Base-by-base conservation (phyloP, 1,140 invertebrate genomes). In the Drosophila fuyamai region DNA sequence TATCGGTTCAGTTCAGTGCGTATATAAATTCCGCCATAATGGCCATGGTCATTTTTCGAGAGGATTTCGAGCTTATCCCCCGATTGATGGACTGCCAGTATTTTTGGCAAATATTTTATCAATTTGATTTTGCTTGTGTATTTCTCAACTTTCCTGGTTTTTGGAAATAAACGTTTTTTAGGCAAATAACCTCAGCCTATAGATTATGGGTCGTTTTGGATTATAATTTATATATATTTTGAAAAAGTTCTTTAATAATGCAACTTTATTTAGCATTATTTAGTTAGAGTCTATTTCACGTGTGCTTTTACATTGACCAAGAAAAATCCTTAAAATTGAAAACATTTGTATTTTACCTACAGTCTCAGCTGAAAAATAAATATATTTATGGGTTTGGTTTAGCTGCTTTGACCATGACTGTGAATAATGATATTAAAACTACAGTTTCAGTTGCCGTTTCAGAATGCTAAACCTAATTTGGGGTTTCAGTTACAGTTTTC, bases 71-170 rank as follows among this genome's bases (percentile, higher is more conserved):
- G 46, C 38, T 65, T 51, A 67, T 50, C 46, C 46, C 36, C 36
- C 60, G 61, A 44, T 51, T 66, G 65, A 67, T 67, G 36, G 14
- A 67, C 65, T 44, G 46, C 27, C n/a, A 35, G 18, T 14, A 35
- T 13, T 46, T 60, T 60, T 60, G 29, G 62, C 41, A 61, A 65
- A 61, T 65, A 65, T 65, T 62, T 62, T 65, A n/a, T n/a, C 61
- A 63, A 57, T 63, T 63, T 57, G 38, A 57, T 44, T 57, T 54
- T 29, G 29, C 14, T 55, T 27, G 53, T 23, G 5, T n/a, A 38
- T 58, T 44, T 58, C 36, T 44, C 29, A 57, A 23, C 38, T 50
- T 7, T 18, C 8, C 9, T 0, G n/a, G 12, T 5, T 27, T 41
- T 32, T 32, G 6, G 29, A 7, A 32, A 32, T 8, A 7, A 32